Evolutionary conservation across 1,140 invertebrate genomes (phyloP), one percentile per base, ranked within the genome.

Genomic region (Leucophenga varia): DNA sequence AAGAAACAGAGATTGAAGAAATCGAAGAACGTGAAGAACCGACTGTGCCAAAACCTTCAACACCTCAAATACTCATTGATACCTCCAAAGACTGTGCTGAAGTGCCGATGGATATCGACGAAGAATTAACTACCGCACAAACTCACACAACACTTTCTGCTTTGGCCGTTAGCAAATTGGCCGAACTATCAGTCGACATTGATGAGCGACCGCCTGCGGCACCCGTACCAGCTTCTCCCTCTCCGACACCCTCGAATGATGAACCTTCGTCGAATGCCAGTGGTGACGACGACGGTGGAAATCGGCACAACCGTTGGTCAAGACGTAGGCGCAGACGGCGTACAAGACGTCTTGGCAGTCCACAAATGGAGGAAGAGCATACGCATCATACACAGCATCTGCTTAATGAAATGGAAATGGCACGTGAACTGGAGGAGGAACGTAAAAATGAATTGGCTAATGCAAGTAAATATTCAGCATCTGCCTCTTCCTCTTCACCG

Each of bases 381-480:
- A 72, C 69, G 14, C 69, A 72, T 45, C 69, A 72, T 25, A 72
- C 69, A 0, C 69, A 72, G 37, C 69, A 72, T 39, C 39, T 72
- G 36, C 51, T 72, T 2, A 72, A 72, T 32, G 69, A 72, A 16
- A 64, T 72, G 61, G 64, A 72, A 47, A 55, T 67, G 50, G 60
- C 51, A 5, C 51, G 64, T 0, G 67, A 70, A n/a, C 37, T 69
- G 39, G 69, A 72, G 37, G 69, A 72, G 46, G 59, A 72, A 36
- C 61, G 64, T 7, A 72, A 72, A 40, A 71, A 71, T 31, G 67
- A 71, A 34, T 21, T 71, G n/a, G 69, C 61, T 1, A 69, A 65
- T 45, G 64, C 69, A 12, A 69, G 69, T 42, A 70, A 58, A 38
- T 64, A 64, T 10, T 72, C 70, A 0, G 63, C 63, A 5, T 67